A percentile compares a stretch with the other conserved stretches of the same genome.
Conservation (phyloP, 2,888 invertebrate genomes). For the Agonum fuliginosum region DNA sequence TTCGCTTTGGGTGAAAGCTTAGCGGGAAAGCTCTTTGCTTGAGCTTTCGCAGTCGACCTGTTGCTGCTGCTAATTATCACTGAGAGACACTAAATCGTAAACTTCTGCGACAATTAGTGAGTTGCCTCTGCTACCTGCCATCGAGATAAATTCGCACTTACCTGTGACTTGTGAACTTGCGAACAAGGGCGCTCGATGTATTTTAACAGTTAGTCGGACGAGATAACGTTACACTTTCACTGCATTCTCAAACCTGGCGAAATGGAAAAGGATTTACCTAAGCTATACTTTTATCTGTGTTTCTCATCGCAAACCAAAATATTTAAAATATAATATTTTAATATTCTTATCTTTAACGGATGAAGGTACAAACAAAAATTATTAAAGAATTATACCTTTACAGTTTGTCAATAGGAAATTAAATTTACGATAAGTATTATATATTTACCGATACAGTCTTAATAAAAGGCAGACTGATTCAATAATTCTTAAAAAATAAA, state of each 20-base stretch:
- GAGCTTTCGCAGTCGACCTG: constrained; percentile 44
- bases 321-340: too few species aligned
- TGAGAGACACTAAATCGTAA: constrained; percentile 48
- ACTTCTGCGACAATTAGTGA: constrained; percentile 46
- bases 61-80: constrained; percentile 49
- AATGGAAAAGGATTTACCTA: too few species aligned
- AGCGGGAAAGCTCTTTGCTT: constrained; percentile 22
- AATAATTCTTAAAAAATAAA: too few species aligned
- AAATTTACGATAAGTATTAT: too few species aligned
- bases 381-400: too few species aligned
- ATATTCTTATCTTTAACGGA: too few species aligned
- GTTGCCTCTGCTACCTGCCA: constrained; percentile 22
- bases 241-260: neutral
- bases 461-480: too few species aligned
- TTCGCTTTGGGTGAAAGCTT: constrained; percentile 22
- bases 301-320: too few species aligned
- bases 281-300: too few species aligned
- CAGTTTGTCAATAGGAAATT: too few species aligned
- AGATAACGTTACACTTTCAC: neutral
- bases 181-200: neutral
- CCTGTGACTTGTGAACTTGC: constrained; percentile 30
- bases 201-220: neutral
- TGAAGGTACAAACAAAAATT: too few species aligned
- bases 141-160: constrained; percentile 33
- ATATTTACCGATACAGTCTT: too few species aligned